Evolutionary conservation across 2,888 invertebrate genomes (phyloP).

Genomic region (Drosophila atripex): DNA sequence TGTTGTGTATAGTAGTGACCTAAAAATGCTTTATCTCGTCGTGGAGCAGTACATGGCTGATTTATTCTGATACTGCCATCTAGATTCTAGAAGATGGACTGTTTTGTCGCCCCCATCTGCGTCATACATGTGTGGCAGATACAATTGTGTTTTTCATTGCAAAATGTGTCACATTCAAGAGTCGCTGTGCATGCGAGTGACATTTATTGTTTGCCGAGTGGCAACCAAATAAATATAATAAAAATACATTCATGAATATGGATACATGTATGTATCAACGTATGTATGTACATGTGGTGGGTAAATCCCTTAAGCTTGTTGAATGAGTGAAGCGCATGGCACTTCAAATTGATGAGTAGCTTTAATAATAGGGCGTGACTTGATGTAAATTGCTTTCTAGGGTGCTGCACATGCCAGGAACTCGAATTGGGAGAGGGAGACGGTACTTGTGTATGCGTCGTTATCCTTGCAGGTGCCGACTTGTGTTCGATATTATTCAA

Average conservation of each 20-base stretch:
- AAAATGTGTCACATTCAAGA: conserved; percentile 68
- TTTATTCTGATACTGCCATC: neutral
- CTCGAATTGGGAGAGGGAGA: no score
- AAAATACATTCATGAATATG: conserved; percentile 30
- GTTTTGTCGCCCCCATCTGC: conserved; percentile 42
- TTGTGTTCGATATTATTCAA: no score
- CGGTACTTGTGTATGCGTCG: no score
- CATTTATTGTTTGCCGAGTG: conserved; percentile 46
- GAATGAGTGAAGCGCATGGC: conserved; percentile 67
- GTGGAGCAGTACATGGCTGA: neutral
- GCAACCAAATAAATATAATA: conserved; percentile 46
- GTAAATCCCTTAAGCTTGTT: conserved; percentile 73
- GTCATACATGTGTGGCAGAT: conserved; percentile 55
- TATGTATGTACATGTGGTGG: conserved; percentile 21
- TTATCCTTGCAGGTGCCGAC: conserved; percentile 17
- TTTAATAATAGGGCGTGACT: conserved; percentile 79
- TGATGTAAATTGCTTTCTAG: conserved; percentile 67
- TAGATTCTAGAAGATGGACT: conserved; percentile 20
- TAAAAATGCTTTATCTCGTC: conserved; percentile 3
- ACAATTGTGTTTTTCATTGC: conserved; percentile 56
- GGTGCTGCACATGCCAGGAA: conserved; percentile 9
- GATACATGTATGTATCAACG: neutral
- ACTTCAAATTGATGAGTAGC: conserved; percentile 78
- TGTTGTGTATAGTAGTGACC: neutral
- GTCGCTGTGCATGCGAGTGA: conserved; percentile 57